Evolutionary conservation across 2,797 vertebrate genomes (phyloP).

Genomic region (Characodon lateralis): DNA sequence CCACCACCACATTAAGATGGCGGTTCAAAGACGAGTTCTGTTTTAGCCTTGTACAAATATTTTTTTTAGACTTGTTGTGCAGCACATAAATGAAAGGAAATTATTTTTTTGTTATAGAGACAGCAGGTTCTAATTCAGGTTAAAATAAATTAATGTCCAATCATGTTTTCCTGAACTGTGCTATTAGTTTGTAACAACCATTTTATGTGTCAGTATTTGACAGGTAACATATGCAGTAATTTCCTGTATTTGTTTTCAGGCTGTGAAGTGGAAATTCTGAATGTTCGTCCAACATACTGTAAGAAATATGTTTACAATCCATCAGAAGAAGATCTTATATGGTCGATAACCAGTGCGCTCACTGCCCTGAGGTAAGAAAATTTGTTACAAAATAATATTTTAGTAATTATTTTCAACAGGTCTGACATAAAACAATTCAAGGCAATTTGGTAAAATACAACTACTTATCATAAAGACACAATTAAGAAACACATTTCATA

Average conservation of each 20-base stretch:
- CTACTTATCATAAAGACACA: too few species aligned
- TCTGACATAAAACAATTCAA: too few species aligned
- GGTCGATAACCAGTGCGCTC: constrained; percentile 84
- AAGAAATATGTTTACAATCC: constrained; percentile 87
- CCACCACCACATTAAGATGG: too few species aligned
- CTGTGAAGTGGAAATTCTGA: constrained; percentile 93
- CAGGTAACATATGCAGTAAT: background rate
- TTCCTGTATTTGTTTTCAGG: constrained; percentile 72
- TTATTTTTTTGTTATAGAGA: background rate
- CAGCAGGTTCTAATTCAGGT: background rate
- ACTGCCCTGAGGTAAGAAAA: constrained; percentile 82
- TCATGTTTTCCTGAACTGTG: background rate
- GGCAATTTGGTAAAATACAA: too few species aligned
- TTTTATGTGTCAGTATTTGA: background rate
- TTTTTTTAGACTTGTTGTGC: background rate
- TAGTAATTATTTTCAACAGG: background rate
- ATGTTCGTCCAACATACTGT: constrained; percentile 87
- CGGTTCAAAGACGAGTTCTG: too few species aligned
- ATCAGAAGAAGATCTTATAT: constrained; percentile 83
- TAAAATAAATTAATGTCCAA: background rate
- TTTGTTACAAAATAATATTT: background rate
- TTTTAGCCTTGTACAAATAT: too few species aligned
- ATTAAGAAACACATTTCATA: too few species aligned
- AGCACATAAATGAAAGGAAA: background rate
- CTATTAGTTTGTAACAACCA: background rate